Percentiles rank a stretch among this genome's conserved stretches.
Evolutionary conservation across 2,888 invertebrate genomes (phyloP).

Genomic region (Tigriopus californicus): DNA sequence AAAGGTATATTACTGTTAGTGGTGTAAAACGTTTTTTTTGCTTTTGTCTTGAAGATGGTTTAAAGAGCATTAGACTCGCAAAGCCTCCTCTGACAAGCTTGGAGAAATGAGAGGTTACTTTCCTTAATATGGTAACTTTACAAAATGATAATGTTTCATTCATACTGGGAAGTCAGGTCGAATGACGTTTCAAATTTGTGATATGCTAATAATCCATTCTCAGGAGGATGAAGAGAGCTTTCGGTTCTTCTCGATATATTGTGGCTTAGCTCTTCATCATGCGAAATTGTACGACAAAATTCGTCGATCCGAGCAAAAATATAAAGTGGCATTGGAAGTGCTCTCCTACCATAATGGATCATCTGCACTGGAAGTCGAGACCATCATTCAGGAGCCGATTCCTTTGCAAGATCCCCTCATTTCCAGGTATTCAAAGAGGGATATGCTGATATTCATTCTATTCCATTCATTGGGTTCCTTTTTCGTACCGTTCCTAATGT

Average conservation of each 20-base stretch:
- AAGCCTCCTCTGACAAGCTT: too few relatives aligned
- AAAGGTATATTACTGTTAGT: too few relatives aligned
- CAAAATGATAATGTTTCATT: too few relatives aligned
- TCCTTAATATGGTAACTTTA: too few relatives aligned
- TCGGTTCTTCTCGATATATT: conserved; percentile 63
- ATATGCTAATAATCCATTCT: not conserved
- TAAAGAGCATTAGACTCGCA: too few relatives aligned
- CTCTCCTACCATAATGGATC: conserved; percentile 64
- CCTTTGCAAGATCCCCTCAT: conserved; percentile 3
- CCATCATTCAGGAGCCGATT: conserved; percentile 16
- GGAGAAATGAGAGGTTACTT: too few relatives aligned
- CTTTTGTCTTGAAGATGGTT: too few relatives aligned
- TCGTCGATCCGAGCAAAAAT: conserved; percentile 59
- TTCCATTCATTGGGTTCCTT: too few relatives aligned
- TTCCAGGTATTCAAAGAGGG: not conserved
- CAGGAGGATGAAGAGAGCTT: conserved; percentile 58
- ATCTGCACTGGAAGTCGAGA: conserved; percentile 45
- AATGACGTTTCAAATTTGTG: too few relatives aligned
- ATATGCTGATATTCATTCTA: not conserved
- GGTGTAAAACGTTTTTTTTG: too few relatives aligned
- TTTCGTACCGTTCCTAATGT: not conserved
- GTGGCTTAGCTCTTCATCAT: conserved; percentile 64
- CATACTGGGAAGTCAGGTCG: too few relatives aligned
- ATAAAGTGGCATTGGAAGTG: conserved; percentile 57
- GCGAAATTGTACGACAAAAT: conserved; percentile 68